Percentiles rank a stretch among this genome's conserved stretches.
Conservation (phyloP, 2,888 invertebrate genomes). For the Apeira syringaria region DNA sequence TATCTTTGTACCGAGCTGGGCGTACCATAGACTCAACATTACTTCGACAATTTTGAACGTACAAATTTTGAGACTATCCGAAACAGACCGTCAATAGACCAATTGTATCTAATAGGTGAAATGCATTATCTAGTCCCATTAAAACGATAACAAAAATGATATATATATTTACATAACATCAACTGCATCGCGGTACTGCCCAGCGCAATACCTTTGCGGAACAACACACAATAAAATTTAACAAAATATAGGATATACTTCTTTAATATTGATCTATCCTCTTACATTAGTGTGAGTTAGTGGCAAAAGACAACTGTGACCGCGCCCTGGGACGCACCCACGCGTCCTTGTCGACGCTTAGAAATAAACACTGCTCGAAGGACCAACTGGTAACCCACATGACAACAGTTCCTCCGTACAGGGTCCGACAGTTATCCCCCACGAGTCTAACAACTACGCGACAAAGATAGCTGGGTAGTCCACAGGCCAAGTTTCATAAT, state of each 20-base stretch:
- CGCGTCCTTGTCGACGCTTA: slow-evolving; percentile 19
- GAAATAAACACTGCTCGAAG: slow-evolving; percentile 15
- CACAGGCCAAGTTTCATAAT: slow-evolving; percentile 45
- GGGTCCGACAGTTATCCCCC: slow-evolving; percentile 24
- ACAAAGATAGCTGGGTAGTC: slow-evolving; percentile 43
- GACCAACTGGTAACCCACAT: slow-evolving; percentile 1
- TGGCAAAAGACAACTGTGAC: slow-evolving; percentile 75
- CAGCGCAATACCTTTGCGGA: slow-evolving; percentile 65
- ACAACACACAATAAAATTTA: slow-evolving; percentile 77
- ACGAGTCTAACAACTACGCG: slow-evolving; percentile 32
- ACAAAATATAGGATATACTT: slow-evolving; percentile 80
- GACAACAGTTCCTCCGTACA: slow-evolving; percentile 18
- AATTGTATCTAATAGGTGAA: slow-evolving; percentile 23
- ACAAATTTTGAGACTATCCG: slow-evolving; percentile 3
- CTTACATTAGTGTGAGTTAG: slow-evolving; percentile 66
- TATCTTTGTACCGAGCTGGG: slow-evolving; percentile 56
- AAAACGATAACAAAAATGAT: slow-evolving; percentile 27
- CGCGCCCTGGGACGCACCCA: slow-evolving; percentile 44
- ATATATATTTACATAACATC: slow-evolving; percentile 35
- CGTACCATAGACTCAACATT: slow-evolving; percentile 31
- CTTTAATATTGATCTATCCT: slow-evolving; percentile 73
- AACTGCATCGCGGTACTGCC: slow-evolving; percentile 53
- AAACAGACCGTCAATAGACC: slow-evolving; percentile 5
- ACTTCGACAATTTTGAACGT: slow-evolving; percentile 5
- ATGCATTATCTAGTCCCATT: slow-evolving; percentile 20